Evolutionary conservation across 1,140 invertebrate genomes (phyloP).

Genomic region (Pseudoatta argentina): DNA sequence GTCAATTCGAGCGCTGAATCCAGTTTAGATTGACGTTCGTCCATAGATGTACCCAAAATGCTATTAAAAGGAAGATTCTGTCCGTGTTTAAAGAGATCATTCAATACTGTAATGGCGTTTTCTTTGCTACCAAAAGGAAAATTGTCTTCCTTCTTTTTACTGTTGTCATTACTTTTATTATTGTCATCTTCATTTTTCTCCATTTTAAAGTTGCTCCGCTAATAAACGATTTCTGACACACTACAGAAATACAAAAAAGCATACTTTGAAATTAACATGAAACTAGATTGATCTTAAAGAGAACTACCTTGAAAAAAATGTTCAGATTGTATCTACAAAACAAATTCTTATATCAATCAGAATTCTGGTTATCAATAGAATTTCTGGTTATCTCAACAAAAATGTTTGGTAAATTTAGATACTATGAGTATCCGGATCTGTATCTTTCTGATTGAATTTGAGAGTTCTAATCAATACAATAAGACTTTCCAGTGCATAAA

Average conservation of each 20-base stretch:
- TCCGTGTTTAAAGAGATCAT: conserved; percentile 68
- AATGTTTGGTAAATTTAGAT: too few relatives aligned
- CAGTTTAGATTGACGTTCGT: conserved; percentile 59
- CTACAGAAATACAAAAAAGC: neutral
- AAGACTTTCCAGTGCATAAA: too few relatives aligned
- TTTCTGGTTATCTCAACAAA: too few relatives aligned
- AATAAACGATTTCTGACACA: neutral
- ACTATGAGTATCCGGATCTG: too few relatives aligned
- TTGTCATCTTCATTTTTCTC: neutral
- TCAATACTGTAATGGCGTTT: conserved; percentile 55
- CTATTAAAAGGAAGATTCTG: conserved; percentile 50
- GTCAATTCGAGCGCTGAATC: conserved; percentile 43
- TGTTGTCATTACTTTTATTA: neutral
- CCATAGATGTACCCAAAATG: conserved; percentile 53
- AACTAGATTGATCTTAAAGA: too few relatives aligned
- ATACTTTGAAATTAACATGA: neutral
- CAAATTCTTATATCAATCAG: too few relatives aligned
- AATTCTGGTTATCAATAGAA: too few relatives aligned
- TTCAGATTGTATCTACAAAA: too few relatives aligned
- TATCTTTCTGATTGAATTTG: too few relatives aligned
- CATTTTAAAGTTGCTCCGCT: neutral
- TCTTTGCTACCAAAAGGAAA: neutral
- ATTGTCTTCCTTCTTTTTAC: too few relatives aligned
- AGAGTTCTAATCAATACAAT: too few relatives aligned
- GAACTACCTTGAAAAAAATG: too few relatives aligned